Evolutionary conservation across 2,888 invertebrate species (phyloP).

Genomic region (Pristionchus japonicus): DNA sequence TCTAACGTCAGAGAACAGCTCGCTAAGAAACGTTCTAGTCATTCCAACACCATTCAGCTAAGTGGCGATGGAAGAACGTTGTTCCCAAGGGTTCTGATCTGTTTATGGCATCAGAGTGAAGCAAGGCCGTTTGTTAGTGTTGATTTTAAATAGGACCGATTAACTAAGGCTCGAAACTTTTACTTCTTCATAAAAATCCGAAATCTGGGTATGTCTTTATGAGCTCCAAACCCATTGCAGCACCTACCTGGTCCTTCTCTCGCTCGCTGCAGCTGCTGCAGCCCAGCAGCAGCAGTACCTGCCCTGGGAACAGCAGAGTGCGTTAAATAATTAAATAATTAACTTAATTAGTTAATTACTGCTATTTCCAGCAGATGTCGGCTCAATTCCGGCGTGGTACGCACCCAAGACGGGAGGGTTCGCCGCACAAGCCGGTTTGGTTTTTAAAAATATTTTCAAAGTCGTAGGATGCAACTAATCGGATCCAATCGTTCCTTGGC

Average conservation of each 20-base stretch:
- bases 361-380: background rate
- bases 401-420: background rate
- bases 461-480: too few relatives aligned
- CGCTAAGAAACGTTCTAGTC: background rate
- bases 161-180: too few relatives aligned
- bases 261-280: background rate
- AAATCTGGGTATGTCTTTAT: too few relatives aligned
- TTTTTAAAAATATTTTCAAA: background rate
- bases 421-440: background rate
- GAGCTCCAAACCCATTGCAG: background rate
- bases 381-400: background rate
- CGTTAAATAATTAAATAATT: background rate
- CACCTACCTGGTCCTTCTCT: background rate
- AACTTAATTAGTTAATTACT: background rate
- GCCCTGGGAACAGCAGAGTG: conserved; percentile 28
- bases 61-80: too few relatives aligned
- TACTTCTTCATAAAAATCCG: too few relatives aligned
- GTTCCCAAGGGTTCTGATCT: background rate
- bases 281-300: conserved; percentile 30
- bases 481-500: too few relatives aligned
- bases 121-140: too few relatives aligned
- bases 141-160: too few relatives aligned
- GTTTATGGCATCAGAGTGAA: too few relatives aligned
- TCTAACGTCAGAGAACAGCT: background rate
- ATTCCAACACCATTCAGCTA: too few relatives aligned